Evolutionary conservation across 2,113 vertebrate genomes (phyloP).

Genomic region (Pholis gunnellus): DNA sequence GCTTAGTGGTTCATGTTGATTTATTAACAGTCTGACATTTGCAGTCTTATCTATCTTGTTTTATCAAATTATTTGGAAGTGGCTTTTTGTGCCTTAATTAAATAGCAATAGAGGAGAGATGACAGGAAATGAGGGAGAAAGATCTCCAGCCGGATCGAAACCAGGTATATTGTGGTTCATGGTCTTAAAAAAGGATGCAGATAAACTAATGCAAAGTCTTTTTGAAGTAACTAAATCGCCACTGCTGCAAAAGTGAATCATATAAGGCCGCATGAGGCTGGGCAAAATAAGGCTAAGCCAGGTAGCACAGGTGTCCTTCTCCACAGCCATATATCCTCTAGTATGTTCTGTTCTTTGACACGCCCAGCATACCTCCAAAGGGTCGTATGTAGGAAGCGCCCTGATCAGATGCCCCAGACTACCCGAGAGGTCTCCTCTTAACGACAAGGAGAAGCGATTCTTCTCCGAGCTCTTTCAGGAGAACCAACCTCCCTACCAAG

Average conservation of each 20-base stretch:
- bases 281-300: neutral
- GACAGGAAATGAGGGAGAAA: slow-evolving; percentile 18
- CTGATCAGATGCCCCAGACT: slow-evolving; percentile 7
- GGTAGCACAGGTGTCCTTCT: too few relatives aligned
- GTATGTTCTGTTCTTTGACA: neutral
- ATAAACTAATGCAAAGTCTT: neutral
- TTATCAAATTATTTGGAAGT: slow-evolving; percentile 2
- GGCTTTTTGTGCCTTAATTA: slow-evolving; percentile 6
- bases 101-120: neutral
- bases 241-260: neutral
- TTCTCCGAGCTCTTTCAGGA: slow-evolving; percentile 14
- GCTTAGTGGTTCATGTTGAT: neutral
- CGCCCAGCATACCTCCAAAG: neutral
- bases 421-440: neutral
- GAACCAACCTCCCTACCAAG: neutral
- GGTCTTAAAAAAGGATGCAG: neutral
- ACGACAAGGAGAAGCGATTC: neutral
- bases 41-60: neutral
- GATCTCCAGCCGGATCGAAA: neutral
- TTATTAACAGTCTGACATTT: neutral
- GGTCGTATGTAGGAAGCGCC: neutral
- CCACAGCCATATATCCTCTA: neutral
- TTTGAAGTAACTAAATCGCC: neutral
- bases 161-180: neutral
- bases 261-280: neutral